phyloP scores from a whole-genome alignment of 2,113 vertebrate genomes.

The Mesoclemmys tuberculata region DNA sequence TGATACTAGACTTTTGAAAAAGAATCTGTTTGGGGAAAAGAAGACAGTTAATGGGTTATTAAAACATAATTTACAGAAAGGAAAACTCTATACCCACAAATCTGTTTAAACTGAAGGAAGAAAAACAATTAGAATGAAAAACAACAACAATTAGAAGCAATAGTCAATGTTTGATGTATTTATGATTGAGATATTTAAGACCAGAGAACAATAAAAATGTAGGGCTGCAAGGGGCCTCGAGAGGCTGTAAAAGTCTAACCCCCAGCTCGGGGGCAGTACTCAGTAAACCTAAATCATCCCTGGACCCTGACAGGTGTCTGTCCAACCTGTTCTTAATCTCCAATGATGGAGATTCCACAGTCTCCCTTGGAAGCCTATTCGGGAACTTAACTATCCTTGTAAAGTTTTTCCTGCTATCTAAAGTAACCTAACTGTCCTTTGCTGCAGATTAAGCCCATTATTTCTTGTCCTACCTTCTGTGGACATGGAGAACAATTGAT shows the following conservation, averaged over 20 bases:
- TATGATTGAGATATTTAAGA: neutral
- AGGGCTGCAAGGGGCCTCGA: too few relatives aligned
- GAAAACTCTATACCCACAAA: slow-evolving; percentile 53
- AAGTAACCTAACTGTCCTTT: neutral
- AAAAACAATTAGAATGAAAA: slow-evolving; percentile 66
- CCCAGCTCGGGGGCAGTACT: neutral
- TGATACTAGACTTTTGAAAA: slow-evolving; percentile 42
- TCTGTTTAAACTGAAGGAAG: slow-evolving; percentile 66
- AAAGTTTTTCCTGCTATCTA: neutral
- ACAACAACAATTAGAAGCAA: too few relatives aligned
- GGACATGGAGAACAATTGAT: neutral
- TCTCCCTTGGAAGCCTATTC: neutral
- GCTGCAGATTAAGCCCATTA: neutral
- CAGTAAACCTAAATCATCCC: neutral
- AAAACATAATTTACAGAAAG: slow-evolving; percentile 69
- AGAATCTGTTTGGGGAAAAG: slow-evolving; percentile 47
- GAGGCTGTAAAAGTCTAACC: neutral
- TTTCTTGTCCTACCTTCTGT: neutral
- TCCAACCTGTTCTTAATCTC: too few relatives aligned
- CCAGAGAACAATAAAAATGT: neutral
- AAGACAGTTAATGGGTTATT: slow-evolving; percentile 68
- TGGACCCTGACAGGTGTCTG: neutral
- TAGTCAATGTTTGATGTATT: slow-evolving; percentile 35
- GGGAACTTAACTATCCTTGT: neutral
- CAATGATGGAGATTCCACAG: too few relatives aligned